These are phyloP conservation scores for Ceratina calcarata DNA, from an alignment of 1,140 invertebrate genomes.

Conservation along the genomic window DNA sequence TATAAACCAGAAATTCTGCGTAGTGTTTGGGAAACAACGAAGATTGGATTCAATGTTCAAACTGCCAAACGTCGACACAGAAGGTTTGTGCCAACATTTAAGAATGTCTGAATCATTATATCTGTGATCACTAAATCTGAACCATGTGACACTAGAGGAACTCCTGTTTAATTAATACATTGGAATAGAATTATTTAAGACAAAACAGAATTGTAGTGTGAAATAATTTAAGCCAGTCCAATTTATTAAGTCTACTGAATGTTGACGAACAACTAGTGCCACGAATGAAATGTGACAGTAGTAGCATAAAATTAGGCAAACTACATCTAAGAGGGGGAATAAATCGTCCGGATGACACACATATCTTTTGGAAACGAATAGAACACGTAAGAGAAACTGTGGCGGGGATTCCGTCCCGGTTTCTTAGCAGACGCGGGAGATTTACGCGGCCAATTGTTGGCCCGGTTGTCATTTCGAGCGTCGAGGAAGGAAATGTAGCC, in stretches of 20 bases:
- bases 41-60: too few relatives aligned
- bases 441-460: conserved; percentile 39
- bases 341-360: conserved; percentile 32
- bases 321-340: background rate
- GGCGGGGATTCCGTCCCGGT: background rate
- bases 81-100: too few relatives aligned
- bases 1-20: too few relatives aligned
- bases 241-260: background rate
- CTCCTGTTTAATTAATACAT: too few relatives aligned
- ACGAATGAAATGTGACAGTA: background rate
- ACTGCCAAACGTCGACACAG: too few relatives aligned
- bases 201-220: too few relatives aligned
- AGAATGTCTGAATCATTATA: too few relatives aligned
- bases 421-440: background rate
- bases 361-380: conserved; percentile 13
- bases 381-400: background rate
- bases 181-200: too few relatives aligned
- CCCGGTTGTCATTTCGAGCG: conserved; percentile 23
- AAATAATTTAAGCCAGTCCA: too few relatives aligned
- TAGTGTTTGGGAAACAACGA: too few relatives aligned
- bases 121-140: too few relatives aligned
- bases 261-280: background rate
- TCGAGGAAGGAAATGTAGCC: conserved; percentile 25
- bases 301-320: background rate
- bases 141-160: too few relatives aligned